Evolutionary conservation across 2,888 invertebrate species (phyloP).

Genomic region (Onthophagus sagittarius): DNA sequence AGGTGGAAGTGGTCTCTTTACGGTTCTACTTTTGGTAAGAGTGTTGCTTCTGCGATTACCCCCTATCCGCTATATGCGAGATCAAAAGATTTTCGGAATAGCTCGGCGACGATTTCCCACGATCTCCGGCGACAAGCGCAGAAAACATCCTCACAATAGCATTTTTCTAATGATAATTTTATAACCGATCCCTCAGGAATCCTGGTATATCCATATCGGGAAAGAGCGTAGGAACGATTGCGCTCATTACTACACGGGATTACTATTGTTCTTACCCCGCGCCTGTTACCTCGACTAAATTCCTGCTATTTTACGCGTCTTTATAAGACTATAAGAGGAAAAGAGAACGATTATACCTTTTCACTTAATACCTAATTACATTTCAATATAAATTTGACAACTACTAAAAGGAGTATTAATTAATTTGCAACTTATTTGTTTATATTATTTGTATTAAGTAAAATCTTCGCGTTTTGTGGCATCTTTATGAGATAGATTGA

Average conservation of each 20-base stretch:
- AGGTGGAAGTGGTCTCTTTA: neutral
- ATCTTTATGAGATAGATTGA: too few relatives aligned
- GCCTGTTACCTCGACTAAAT: slow-evolving; percentile 16
- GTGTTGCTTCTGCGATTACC: slow-evolving; percentile 3
- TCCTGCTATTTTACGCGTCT: slow-evolving; percentile 15
- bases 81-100: slow-evolving; percentile 26
- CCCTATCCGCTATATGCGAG: slow-evolving; percentile 1
- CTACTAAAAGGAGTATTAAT: too few relatives aligned
- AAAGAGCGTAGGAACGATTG: slow-evolving; percentile 30
- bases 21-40: slow-evolving; percentile 10
- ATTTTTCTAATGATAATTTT: slow-evolving; percentile 38
- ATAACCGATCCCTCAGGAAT: slow-evolving; percentile 31
- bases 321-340: neutral
- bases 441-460: too few relatives aligned
- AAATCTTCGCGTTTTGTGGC: too few relatives aligned
- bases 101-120: slow-evolving; percentile 26
- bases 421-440: too few relatives aligned
- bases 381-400: neutral
- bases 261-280: slow-evolving; percentile 25
- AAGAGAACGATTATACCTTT: neutral
- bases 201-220: slow-evolving; percentile 34
- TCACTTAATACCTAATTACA: neutral
- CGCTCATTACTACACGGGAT: slow-evolving; percentile 29
- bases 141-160: slow-evolving; percentile 32
- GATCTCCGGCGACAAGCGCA: slow-evolving; percentile 26